A percentile compares a stretch with the other conserved stretches of the same genome.
Conservation (phyloP, 2,797 vertebrate species). For the Coregonus ussuriensis region DNA sequence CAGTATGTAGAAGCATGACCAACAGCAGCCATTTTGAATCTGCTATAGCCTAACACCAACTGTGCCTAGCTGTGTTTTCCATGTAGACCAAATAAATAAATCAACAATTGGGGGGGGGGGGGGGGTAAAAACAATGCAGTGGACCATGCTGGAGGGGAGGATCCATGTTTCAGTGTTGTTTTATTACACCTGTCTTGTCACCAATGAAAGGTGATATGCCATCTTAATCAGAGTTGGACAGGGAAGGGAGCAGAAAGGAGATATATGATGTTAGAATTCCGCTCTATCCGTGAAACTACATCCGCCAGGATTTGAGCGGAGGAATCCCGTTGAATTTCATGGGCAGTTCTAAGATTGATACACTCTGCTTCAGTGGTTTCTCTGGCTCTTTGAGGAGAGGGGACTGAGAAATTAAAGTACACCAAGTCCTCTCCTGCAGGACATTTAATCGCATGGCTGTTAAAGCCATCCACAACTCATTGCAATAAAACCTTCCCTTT, state of each 20-base stretch:
- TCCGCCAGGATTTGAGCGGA: conserved; percentile 1
- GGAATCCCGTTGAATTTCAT: conserved; percentile 33
- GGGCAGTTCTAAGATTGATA: conserved; percentile 38
- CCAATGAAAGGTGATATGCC: conserved; percentile 32
- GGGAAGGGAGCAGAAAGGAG: not conserved
- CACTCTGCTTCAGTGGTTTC: conserved; percentile 29
- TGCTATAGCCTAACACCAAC: not conserved
- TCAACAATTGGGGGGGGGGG: not conserved
- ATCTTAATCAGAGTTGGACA: conserved; percentile 3
- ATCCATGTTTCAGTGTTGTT: conserved; percentile 17
- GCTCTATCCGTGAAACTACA: conserved; percentile 31
- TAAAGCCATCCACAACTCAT: conserved; percentile 11
- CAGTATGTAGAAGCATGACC: conserved; percentile 14
- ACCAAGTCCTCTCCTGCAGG: conserved; percentile 40
- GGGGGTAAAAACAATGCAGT: conserved; percentile 10
- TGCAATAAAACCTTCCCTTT: not conserved
- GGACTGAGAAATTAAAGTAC: conserved; percentile 11
- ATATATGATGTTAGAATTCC: conserved; percentile 13
- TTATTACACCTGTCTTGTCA: not conserved
- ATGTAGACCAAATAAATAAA: conserved; percentile 41
- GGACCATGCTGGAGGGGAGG: not conserved
- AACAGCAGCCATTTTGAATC: conserved; percentile 14
- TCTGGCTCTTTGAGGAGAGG: conserved; percentile 35
- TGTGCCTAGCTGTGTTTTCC: not conserved
- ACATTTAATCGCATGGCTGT: conserved; percentile 25